These are phyloP conservation scores for Nymphalis urticae DNA, from an alignment of 2,888 invertebrate genomes.

Conservation along the genomic window DNA sequence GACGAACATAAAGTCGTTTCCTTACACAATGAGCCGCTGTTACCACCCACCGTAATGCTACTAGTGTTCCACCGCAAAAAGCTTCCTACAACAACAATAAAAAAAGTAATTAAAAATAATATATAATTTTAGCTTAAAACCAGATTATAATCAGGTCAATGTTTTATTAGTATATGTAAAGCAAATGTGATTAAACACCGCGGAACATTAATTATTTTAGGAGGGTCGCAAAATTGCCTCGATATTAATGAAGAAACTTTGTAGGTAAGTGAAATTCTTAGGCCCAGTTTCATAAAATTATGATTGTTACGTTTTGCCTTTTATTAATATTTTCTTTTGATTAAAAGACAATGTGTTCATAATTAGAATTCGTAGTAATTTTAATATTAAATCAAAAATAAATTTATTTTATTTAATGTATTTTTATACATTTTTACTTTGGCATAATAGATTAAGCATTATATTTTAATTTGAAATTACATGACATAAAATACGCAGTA, in stretches of 20 bases:
- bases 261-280: neutral
- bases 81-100: conserved; percentile 83
- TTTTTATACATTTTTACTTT: no score
- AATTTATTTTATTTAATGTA: no score
- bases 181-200: neutral
- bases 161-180: neutral
- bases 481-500: no score
- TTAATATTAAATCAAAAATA: no score
- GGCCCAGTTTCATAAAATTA: neutral
- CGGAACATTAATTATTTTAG: conserved; percentile 5
- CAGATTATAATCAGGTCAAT: neutral
- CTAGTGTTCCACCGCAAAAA: conserved; percentile 93
- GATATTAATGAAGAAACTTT: neutral
- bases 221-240: conserved; percentile 8
- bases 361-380: no score
- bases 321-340: neutral
- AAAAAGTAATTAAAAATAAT: neutral
- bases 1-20: conserved; percentile 87
- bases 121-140: no score
- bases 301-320: neutral
- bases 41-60: conserved; percentile 91
- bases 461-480: no score
- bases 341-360: neutral
- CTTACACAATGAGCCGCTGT: conserved; percentile 94
- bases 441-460: no score